Evolutionary conservation across 2,113 vertebrate genomes (phyloP).

Genomic region (Thunnus maccoyii): DNA sequence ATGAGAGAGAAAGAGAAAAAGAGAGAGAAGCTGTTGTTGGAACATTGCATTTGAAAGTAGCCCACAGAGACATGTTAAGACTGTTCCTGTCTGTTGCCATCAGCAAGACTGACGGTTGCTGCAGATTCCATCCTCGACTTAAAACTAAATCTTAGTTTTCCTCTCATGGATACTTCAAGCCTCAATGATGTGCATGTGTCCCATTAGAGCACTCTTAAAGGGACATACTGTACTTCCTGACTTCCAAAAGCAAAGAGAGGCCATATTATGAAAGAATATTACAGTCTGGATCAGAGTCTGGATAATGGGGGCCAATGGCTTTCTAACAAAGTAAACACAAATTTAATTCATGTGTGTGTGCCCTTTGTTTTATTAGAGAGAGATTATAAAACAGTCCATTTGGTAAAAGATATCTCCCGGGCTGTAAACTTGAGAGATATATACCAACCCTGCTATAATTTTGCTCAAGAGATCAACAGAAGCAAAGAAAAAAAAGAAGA

Average conservation of each 20-base stretch:
- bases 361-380: slow-evolving; percentile 38
- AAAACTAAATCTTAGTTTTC: slow-evolving; percentile 34
- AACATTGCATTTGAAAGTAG: slow-evolving; percentile 53
- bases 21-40: slow-evolving; percentile 13
- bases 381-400: slow-evolving; percentile 47
- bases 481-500: neutral
- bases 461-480: slow-evolving; percentile 48
- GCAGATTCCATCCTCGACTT: slow-evolving; percentile 32
- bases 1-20: slow-evolving; percentile 6
- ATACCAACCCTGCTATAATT: slow-evolving; percentile 16
- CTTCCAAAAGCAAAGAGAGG: slow-evolving; percentile 4
- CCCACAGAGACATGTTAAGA: slow-evolving; percentile 45
- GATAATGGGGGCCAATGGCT: slow-evolving; percentile 22
- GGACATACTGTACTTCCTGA: slow-evolving; percentile 29
- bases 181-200: slow-evolving; percentile 41
- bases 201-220: slow-evolving; percentile 34
- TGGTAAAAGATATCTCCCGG: slow-evolving; percentile 18
- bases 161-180: slow-evolving; percentile 34
- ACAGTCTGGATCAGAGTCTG: slow-evolving; percentile 32
- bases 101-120: slow-evolving; percentile 26
- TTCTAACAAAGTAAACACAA: slow-evolving; percentile 53
- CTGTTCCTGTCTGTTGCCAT: slow-evolving; percentile 58
- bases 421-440: slow-evolving; percentile 30
- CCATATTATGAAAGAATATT: slow-evolving; percentile 42
- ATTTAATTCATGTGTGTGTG: neutral